Percentiles rank a stretch among this genome's conserved stretches.
These are phyloP conservation scores for Diphyllodes magnificus DNA, from an alignment of 2,113 vertebrate species.

Conservation along the genomic window DNA sequence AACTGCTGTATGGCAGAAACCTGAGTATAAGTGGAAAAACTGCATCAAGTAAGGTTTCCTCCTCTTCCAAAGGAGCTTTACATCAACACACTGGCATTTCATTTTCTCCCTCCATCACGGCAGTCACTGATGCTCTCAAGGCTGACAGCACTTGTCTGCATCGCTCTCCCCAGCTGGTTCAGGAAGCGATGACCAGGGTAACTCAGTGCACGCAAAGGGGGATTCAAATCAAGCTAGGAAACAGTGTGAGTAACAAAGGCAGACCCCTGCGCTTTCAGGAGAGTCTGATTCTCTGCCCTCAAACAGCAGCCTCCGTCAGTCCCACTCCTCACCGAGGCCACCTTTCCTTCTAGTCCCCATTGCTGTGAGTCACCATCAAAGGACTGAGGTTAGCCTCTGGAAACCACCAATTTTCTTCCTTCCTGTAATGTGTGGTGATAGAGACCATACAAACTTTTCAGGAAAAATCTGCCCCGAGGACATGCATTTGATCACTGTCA, in stretches of 20 bases:
- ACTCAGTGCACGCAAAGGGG: accelerated
- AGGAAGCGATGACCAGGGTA: neutral
- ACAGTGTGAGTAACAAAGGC: neutral
- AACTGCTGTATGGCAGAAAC: neutral
- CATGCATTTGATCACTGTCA: neutral
- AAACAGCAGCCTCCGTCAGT: neutral
- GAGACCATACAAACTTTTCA: neutral
- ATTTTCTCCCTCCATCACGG: neutral
- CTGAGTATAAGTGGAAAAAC: neutral
- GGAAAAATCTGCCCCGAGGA: neutral
- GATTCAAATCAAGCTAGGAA: neutral
- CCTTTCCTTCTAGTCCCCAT: neutral
- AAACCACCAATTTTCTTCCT: neutral
- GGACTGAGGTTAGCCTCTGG: neutral
- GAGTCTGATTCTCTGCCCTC: neutral
- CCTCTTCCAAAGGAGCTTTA: neutral
- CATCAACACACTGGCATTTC: neutral
- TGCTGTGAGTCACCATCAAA: neutral
- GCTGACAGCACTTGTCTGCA: neutral
- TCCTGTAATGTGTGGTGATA: neutral
- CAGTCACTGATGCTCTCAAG: neutral
- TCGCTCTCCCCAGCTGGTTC: neutral
- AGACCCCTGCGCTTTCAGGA: neutral
- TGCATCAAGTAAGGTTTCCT: neutral
- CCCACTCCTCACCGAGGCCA: neutral